Base-by-base conservation (phyloP, 2,113 vertebrate genomes). In the Sapayoa aenigma region DNA sequence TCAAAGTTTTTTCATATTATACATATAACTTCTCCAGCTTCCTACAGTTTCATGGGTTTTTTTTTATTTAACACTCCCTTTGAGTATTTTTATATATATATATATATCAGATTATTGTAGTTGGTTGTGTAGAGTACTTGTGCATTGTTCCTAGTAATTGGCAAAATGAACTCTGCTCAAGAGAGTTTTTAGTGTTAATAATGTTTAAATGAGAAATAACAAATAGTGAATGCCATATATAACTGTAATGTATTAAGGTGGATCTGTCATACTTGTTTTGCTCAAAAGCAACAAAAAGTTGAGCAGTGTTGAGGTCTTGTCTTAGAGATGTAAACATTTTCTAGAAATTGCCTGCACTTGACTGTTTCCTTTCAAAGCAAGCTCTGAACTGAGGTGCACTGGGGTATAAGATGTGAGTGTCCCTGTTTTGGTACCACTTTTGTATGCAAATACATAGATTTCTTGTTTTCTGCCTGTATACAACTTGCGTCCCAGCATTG, bases 291-390 rank as follows among this genome's bases (percentile, higher is more conserved):
- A 55, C 62, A 33, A 74, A 55, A 77, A 12, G 2, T 47, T 80
- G 28, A 82, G 9, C 37, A 35, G 9, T 16, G 18, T 35, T 47
- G 37, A 83, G 39, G 4, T 53, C 13, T 83, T 39, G 11, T 49
- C 25, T 79, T 68, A 56, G 66, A 67, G 56, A 60, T 56, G 13
- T 22, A 23, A 58, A 78, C 83, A 39, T 11, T 21, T 12, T 5
- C 19, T 65, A 5, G 10, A 31, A 87, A 14, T 14, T 39, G 10
- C 39, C 35, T 22, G 19, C 24, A 56, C 78, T 47, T 91, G 56
- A 89, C 19, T 55, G 33, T 77, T 91, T 93, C 90, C 93, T 97
- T 96, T 93, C 92, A 88, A 63, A 84, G 75, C 72, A 90, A 84
- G 87, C 52, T 10, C 42, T 74, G 78, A 62, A n/a, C 46, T 27